phyloP scores from a whole-genome alignment of 2,888 invertebrate genomes.

The Chouioia cunea region DNA sequence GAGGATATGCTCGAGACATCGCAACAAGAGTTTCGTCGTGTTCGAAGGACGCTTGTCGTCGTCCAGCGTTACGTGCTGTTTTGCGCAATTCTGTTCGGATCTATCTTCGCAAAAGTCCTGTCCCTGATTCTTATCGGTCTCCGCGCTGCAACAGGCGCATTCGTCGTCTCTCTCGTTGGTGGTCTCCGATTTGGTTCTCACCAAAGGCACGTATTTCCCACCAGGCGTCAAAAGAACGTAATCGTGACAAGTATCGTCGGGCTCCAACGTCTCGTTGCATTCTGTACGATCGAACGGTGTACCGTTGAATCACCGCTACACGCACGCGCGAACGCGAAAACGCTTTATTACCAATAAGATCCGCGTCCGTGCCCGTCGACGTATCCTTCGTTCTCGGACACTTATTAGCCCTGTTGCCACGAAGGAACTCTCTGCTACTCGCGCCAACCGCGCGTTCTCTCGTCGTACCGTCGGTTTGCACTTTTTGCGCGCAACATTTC shows the following conservation, averaged over 20 bases:
- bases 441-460: slow-evolving; percentile 6
- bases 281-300: too few species aligned
- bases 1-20: slow-evolving; percentile 48
- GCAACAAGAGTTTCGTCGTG: slow-evolving; percentile 41
- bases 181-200: slow-evolving; percentile 10
- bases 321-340: too few species aligned
- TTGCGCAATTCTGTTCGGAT: background rate
- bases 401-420: background rate
- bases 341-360: background rate
- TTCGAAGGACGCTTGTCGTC: slow-evolving; percentile 20
- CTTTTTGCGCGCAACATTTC: background rate
- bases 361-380: slow-evolving; percentile 7
- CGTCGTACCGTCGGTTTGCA: slow-evolving; percentile 21
- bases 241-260: slow-evolving; percentile 10
- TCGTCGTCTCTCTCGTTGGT: background rate
- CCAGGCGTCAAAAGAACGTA: slow-evolving; percentile 45
- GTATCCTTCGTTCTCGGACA: slow-evolving; percentile 15
- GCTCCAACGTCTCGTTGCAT: too few species aligned
- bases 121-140: background rate
- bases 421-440: background rate
- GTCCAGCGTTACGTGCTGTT: background rate
- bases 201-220: slow-evolving; percentile 38
- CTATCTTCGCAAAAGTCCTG: slow-evolving; percentile 1
- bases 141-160: slow-evolving; percentile 27
- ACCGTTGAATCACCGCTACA: too few species aligned